Base-by-base conservation (phyloP, 1,140 invertebrate genomes). In the Aricia agestis region DNA sequence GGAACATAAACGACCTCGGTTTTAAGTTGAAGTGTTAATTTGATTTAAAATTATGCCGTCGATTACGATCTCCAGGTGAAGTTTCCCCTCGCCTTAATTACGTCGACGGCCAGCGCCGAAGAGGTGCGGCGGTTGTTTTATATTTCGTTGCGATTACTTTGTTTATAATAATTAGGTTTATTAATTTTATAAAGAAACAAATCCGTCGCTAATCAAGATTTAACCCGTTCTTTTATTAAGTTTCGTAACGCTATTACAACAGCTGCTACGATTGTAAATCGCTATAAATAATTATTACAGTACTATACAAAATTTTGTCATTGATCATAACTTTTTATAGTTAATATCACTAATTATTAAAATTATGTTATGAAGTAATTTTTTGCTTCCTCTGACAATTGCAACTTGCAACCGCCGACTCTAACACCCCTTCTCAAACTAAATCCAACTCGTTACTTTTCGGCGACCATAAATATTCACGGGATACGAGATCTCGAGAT, bases 11-110 rank as follows among this genome's bases (percentile, higher is more conserved):
- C 88, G 87, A 89, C 87, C 89, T 86, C 87, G 85, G 83, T 85
- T 89, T 86, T 89, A 90, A 91, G 86, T 91, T 89, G 87, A 91
- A 91, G 89, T 90, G 89, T 91, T 91, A 91, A 91, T 91, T 91
- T 89, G 87, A 90, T 89, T 91, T 90, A 88, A 91, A 91, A 90
- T 90, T 90, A 91, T 87, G 83, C 78, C 76, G 76, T 73, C 77
- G 87, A 91, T 90, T 84, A 87, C 78, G 76, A 91, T 91, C 89
- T 86, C 82, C 82, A 81, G 83, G 83, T 88, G 80, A 84, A 89
- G 85, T 87, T 85, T 80, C 81, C 86, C 87, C 82, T 83, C 79
- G 85, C 84, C 84, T 85, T 87, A 89, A 89, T 89, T 89, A 85
- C 76, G 71, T 72, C 74, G 78, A 75, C 76, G 81, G 84, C 84